phyloP scores from a whole-genome alignment of 2,888 invertebrate species.

The Drosophila colorata region DNA sequence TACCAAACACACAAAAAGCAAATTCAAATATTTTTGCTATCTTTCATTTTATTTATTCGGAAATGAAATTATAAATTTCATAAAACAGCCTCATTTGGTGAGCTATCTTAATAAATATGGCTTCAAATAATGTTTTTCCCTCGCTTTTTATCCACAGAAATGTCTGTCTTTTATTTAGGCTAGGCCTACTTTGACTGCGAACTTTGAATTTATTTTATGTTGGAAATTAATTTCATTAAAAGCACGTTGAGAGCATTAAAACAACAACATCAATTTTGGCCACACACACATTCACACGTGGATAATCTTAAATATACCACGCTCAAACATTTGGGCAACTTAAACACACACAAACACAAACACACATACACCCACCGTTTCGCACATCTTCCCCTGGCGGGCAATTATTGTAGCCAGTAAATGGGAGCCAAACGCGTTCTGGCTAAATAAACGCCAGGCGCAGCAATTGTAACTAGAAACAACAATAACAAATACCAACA shows the following conservation, averaged over 20 bases:
- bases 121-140: background rate
- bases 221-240: constrained; percentile 70
- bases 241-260: constrained; percentile 47
- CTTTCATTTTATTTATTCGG: too few relatives aligned
- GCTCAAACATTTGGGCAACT: constrained; percentile 43
- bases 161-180: background rate
- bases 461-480: constrained; percentile 48
- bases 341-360: constrained; percentile 11
- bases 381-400: constrained; percentile 31
- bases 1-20: too few relatives aligned
- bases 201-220: constrained; percentile 42
- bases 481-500: constrained; percentile 40
- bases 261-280: constrained; percentile 53
- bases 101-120: background rate
- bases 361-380: constrained; percentile 1
- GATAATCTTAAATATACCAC: constrained; percentile 56
- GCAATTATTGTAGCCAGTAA: constrained; percentile 57
- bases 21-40: too few relatives aligned
- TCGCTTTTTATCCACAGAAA: background rate
- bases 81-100: background rate
- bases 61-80: background rate
- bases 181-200: background rate
- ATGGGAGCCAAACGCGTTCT: constrained; percentile 24
- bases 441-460: constrained; percentile 61
- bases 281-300: constrained; percentile 37